These are phyloP conservation scores for Drosophila serrata DNA, from an alignment of 1,140 invertebrate species.

Conservation along the genomic window DNA sequence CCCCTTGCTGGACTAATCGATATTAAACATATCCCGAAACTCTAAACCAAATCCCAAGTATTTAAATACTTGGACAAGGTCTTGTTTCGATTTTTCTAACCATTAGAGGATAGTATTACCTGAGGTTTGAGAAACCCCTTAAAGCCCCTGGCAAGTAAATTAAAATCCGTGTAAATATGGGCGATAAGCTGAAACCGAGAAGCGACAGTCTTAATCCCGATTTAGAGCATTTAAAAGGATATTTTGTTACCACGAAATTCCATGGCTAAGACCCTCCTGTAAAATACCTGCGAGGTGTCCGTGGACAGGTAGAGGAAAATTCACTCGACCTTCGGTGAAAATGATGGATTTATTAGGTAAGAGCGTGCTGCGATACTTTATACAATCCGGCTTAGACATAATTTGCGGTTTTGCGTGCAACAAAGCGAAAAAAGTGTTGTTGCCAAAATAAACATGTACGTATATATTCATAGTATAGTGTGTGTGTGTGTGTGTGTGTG, in stretches of 20 bases:
- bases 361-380: conserved; percentile 56
- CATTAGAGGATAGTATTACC: conserved; percentile 14
- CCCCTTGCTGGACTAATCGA: not conserved
- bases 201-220: conserved; percentile 38
- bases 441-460: conserved; percentile 68
- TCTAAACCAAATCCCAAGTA: conserved; percentile 17
- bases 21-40: conserved; percentile 1
- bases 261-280: conserved; percentile 4
- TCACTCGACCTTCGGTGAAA: conserved; percentile 41
- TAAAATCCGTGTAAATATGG: conserved; percentile 65
- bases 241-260: conserved; percentile 13
- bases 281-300: conserved; percentile 22
- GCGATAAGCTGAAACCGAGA: conserved; percentile 26
- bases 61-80: not conserved
- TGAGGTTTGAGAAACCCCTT: conserved; percentile 15
- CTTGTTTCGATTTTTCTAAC: not conserved
- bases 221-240: conserved; percentile 33
- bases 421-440: conserved; percentile 44
- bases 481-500: too few species aligned
- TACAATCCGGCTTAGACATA: conserved; percentile 57
- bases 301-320: conserved; percentile 36
- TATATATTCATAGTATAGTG: not conserved
- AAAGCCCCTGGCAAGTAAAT: conserved; percentile 51
- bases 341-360: conserved; percentile 72
- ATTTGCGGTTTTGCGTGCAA: conserved; percentile 68